These are phyloP conservation scores for Drosophila tropicalis DNA, from an alignment of 1,140 invertebrate species.

Conservation along the genomic window DNA sequence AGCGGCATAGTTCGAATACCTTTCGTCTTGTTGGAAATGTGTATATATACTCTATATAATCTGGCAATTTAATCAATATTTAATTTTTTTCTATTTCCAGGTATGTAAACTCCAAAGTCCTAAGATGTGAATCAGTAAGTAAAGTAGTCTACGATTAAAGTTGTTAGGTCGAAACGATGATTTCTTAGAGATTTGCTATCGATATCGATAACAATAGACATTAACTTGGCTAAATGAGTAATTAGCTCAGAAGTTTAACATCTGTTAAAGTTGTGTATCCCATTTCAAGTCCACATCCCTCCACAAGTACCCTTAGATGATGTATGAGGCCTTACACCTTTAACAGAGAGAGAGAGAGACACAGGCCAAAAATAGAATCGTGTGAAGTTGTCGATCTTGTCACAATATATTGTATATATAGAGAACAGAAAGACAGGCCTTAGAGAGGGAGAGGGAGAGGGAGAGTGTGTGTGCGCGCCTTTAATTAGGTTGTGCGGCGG, in stretches of 20 bases:
- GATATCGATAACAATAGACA: no score
- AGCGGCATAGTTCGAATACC: background rate
- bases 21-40: background rate
- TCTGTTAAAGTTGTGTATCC: slow-evolving; percentile 7
- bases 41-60: background rate
- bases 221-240: no score
- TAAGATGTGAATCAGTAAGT: slow-evolving; percentile 4
- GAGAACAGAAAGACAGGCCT: slow-evolving; percentile 11
- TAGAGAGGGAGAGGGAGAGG: background rate
- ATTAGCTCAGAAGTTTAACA: background rate
- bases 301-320: slow-evolving; percentile 2
- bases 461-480: slow-evolving; percentile 9
- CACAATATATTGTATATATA: slow-evolving; percentile 25
- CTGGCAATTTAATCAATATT: background rate
- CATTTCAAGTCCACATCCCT: slow-evolving; percentile 18
- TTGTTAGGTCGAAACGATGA: no score
- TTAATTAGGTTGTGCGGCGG: slow-evolving; percentile 37
- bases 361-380: slow-evolving; percentile 36
- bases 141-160: no score
- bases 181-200: no score
- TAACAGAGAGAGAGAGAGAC: background rate
- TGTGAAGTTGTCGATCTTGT: slow-evolving; percentile 47
- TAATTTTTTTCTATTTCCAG: background rate
- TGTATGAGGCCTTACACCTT: slow-evolving; percentile 23
- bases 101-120: background rate